These are phyloP conservation scores for Antennarius maculatus DNA, from an alignment of 2,797 vertebrate species.

Conservation along the genomic window DNA sequence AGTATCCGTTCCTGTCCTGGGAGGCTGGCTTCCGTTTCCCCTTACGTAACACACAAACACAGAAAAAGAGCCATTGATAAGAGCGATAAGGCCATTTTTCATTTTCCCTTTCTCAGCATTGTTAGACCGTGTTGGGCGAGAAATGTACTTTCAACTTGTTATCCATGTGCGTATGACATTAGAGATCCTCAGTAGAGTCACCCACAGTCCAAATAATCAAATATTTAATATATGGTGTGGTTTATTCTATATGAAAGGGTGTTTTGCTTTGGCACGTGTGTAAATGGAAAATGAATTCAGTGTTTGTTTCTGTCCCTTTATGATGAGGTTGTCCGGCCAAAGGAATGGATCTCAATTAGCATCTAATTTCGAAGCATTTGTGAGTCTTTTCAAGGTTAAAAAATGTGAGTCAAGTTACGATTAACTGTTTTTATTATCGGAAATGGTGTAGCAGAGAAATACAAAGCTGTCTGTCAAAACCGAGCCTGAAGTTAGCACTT, in stretches of 20 bases:
- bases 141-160: constrained; percentile 56
- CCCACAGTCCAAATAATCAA: background rate
- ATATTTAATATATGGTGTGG: constrained; percentile 14
- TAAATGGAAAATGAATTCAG: background rate
- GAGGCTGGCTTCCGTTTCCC: constrained; percentile 81
- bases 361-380: constrained; percentile 43
- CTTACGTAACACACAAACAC: constrained; percentile 78
- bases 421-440: constrained; percentile 28
- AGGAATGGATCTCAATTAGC: constrained; percentile 26
- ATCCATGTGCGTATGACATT: constrained; percentile 38
- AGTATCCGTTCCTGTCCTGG: constrained; percentile 81
- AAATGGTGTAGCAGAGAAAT: constrained; percentile 4
- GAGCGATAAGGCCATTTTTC: constrained; percentile 71
- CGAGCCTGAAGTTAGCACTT: constrained; percentile 14
- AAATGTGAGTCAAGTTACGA: constrained; percentile 26
- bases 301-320: constrained; percentile 37
- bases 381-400: constrained; percentile 42
- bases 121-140: constrained; percentile 55
- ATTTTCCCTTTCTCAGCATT: constrained; percentile 78
- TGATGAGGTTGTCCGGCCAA: constrained; percentile 36
- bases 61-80: constrained; percentile 74
- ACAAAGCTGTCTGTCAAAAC: background rate
- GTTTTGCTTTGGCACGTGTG: constrained; percentile 22
- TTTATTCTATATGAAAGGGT: constrained; percentile 13
- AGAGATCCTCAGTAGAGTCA: constrained; percentile 29